Evolutionary conservation across 2,113 vertebrate species (phyloP).

Genomic region (Etheostoma spectabile): DNA sequence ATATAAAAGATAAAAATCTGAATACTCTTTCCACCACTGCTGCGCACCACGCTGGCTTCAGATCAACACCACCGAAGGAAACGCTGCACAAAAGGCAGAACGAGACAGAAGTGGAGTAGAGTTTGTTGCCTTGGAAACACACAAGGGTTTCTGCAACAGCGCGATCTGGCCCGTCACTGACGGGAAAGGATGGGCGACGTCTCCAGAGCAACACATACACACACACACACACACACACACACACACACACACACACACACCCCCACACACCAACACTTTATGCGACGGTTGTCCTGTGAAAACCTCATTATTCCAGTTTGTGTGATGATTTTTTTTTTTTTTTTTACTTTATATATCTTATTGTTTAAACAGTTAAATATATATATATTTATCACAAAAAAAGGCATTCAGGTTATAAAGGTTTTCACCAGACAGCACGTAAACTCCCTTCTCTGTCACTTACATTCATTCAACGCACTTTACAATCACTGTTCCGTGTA

Average conservation of each 20-base stretch:
- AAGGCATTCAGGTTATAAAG: not conserved
- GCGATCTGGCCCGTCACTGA: constrained; percentile 67
- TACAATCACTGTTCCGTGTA: constrained; percentile 33
- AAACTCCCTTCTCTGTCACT: constrained; percentile 15
- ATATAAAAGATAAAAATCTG: not conserved
- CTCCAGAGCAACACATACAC: constrained; percentile 61
- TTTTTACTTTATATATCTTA: constrained; percentile 1
- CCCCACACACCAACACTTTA: not conserved
- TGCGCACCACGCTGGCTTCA: not conserved
- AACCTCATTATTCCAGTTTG: not conserved
- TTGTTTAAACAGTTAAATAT: not conserved
- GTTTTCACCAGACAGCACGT: not conserved
- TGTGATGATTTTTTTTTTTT: not conserved
- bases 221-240: constrained; percentile 14
- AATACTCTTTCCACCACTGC: not conserved
- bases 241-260: constrained; percentile 12
- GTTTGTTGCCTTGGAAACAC: constrained; percentile 53
- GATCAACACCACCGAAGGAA: constrained; percentile 8
- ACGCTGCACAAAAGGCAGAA: constrained; percentile 13
- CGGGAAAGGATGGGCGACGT: constrained; percentile 53
- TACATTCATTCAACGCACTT: constrained; percentile 16
- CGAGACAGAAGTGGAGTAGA: constrained; percentile 2
- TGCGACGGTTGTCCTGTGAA: not conserved
- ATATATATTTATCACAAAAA: not conserved
- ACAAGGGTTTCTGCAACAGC: constrained; percentile 9